phyloP scores from a whole-genome alignment of 2,797 vertebrate genomes.

The Pipistrellus nathusii region DNA sequence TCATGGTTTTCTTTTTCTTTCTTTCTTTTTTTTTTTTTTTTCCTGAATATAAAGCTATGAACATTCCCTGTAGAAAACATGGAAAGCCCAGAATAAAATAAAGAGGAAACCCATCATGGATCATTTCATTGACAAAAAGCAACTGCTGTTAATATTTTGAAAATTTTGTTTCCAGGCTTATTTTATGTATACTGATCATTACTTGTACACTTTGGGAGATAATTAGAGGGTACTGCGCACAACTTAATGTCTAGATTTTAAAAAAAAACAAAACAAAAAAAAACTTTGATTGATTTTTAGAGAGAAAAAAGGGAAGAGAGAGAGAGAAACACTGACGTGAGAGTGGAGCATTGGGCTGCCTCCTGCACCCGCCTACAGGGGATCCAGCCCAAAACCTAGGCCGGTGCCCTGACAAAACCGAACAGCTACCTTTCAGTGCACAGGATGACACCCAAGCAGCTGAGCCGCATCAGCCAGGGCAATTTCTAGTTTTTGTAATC shows the following conservation, averaged over 20 bases:
- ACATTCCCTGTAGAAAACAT: neutral
- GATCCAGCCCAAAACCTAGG: neutral
- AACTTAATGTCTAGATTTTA: neutral
- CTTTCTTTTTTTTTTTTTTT: neutral
- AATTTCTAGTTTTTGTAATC: neutral
- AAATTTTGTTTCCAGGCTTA: slow-evolving; percentile 6
- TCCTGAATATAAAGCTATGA: neutral
- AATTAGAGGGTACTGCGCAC: neutral
- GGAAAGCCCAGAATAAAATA: neutral
- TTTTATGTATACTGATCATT: neutral
- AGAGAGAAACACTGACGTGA: neutral
- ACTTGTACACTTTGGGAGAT: neutral
- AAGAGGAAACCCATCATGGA: neutral
- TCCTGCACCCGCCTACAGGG: neutral
- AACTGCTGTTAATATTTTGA: neutral
- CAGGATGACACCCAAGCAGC: neutral
- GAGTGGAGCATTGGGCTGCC: neutral
- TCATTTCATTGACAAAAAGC: neutral
- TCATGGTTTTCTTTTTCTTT: neutral
- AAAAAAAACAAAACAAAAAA: neutral
- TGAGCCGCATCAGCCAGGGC: neutral
- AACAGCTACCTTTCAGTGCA: neutral
- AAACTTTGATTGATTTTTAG: neutral
- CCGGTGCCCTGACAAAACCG: neutral
- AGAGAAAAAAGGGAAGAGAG: neutral